These are phyloP conservation scores for Steinernema feltiae DNA, from an alignment of 1,140 invertebrate genomes.

Conservation along the genomic window DNA sequence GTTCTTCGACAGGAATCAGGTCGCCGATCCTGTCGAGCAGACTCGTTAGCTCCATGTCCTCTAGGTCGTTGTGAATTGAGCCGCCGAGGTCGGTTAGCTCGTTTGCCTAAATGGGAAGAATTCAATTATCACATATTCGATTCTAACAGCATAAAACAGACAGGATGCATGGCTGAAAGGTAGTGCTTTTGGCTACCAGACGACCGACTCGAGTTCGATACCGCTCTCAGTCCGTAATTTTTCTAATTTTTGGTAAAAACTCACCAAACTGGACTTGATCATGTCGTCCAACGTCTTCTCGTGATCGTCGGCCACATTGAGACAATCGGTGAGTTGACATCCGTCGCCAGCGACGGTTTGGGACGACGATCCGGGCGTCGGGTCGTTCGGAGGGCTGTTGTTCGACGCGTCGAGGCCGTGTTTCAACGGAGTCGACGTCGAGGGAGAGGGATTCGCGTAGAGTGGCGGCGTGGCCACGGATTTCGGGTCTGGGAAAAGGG, in stretches of 20 bases:
- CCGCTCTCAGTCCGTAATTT: no score
- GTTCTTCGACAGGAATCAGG: neutral
- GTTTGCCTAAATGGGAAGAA: neutral
- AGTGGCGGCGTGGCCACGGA: neutral
- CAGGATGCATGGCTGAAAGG: no score
- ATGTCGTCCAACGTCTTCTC: neutral
- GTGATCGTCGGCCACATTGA: neutral
- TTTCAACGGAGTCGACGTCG: neutral
- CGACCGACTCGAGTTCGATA: no score
- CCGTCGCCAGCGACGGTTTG: conserved; percentile 14
- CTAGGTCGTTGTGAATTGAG: neutral
- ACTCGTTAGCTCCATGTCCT: neutral
- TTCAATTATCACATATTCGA: neutral
- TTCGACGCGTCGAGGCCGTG: neutral
- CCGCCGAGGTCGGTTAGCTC: neutral
- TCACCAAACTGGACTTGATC: neutral
- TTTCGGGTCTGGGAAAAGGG: neutral
- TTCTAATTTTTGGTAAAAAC: no score
- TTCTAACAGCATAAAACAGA: neutral
- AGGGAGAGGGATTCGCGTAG: neutral
- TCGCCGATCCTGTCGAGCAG: neutral
- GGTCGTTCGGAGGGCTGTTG: conserved; percentile 9
- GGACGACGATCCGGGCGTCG: neutral
- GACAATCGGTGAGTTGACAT: neutral
- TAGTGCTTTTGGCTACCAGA: no score